phyloP scores from a whole-genome alignment of 2,888 invertebrate genomes.

The Aquatica leii region DNA sequence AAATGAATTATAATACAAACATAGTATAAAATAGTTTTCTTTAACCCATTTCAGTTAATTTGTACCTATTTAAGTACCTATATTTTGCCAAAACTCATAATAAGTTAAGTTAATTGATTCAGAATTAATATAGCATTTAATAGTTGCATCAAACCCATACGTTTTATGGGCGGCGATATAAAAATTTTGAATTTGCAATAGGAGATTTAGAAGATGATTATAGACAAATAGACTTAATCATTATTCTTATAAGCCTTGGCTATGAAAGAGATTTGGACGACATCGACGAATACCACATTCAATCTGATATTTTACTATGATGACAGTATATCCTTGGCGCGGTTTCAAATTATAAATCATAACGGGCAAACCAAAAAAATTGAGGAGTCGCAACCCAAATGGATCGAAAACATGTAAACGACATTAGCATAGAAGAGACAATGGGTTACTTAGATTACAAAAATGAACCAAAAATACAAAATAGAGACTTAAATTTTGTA shows the following conservation, averaged over 20 bases:
- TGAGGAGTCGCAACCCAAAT: not conserved
- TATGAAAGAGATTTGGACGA: not conserved
- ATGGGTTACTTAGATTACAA: too few species aligned
- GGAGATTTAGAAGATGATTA: not conserved
- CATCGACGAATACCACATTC: not conserved
- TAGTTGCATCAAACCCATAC: too few species aligned
- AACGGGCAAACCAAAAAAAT: not conserved
- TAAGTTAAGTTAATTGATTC: too few species aligned
- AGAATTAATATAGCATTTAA: too few species aligned
- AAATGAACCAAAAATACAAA: not conserved
- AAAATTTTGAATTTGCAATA: not conserved
- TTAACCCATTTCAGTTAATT: not conserved
- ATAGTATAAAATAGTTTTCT: too few species aligned
- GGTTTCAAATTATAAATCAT: too few species aligned
- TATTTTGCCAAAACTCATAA: not conserved
- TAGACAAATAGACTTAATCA: slow-evolving; percentile 6
- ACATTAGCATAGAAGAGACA: too few species aligned
- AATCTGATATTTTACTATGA: not conserved
- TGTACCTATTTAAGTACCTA: not conserved
- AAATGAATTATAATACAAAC: too few species aligned
- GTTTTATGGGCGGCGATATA: not conserved
- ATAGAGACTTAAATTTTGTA: not conserved
- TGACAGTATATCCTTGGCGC: not conserved
- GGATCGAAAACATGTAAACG: too few species aligned
- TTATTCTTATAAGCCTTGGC: not conserved